phyloP scores from a whole-genome alignment of 2,888 invertebrate genomes.

The Cyclophora albipunctata region DNA sequence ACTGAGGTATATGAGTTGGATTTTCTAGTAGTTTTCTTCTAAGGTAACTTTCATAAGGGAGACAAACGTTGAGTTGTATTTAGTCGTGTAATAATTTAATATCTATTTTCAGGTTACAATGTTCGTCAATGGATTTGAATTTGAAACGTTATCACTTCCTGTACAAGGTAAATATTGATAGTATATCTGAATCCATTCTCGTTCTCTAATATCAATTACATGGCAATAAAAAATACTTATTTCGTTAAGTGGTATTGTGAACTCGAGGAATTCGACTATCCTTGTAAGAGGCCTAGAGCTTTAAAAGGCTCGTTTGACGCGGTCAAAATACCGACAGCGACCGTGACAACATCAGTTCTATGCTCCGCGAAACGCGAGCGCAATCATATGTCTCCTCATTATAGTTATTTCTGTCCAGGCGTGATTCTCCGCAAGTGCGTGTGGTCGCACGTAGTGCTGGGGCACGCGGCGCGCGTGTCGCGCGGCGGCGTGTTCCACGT shows the following conservation, averaged over 20 bases:
- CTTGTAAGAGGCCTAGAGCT: neutral
- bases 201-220: too few species aligned
- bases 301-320: neutral
- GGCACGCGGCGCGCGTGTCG: slow-evolving; percentile 44
- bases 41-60: neutral
- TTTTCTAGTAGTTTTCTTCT: neutral
- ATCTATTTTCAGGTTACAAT: slow-evolving; percentile 59
- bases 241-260: neutral
- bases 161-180: slow-evolving; percentile 60
- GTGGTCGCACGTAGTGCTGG: slow-evolving; percentile 72
- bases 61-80: too few species aligned
- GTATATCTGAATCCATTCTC: too few species aligned
- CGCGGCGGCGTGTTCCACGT: slow-evolving; percentile 66
- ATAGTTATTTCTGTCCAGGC: slow-evolving; percentile 27
- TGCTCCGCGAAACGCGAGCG: too few species aligned
- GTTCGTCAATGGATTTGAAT: slow-evolving; percentile 76
- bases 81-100: too few species aligned
- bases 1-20: too few species aligned
- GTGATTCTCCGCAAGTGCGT: slow-evolving; percentile 75
- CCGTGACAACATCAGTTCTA: too few species aligned
- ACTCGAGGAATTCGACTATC: neutral
- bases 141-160: slow-evolving; percentile 71
- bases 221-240: too few species aligned
- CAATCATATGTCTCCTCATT: too few species aligned
- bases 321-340: too few species aligned